Evolutionary conservation across 2,888 invertebrate genomes (phyloP).

Genomic region (Physocephala rufipes): DNA sequence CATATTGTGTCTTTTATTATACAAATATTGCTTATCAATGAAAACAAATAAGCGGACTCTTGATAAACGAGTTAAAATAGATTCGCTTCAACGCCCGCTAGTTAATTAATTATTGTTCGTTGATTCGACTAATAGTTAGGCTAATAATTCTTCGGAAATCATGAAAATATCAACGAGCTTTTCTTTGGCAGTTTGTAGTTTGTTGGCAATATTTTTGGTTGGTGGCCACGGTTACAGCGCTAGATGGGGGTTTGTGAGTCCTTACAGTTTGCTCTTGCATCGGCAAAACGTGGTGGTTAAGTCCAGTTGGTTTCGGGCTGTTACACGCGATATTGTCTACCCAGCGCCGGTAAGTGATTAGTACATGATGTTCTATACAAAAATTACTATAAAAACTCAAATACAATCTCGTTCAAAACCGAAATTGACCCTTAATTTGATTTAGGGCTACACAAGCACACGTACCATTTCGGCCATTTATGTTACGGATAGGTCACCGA

Average conservation of each 20-base stretch:
- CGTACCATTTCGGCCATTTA: conserved; percentile 40
- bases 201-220: conserved; percentile 38
- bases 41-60: background rate
- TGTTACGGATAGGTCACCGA: conserved; percentile 45
- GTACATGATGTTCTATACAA: background rate
- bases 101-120: conserved; percentile 14
- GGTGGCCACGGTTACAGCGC: conserved; percentile 44
- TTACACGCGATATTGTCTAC: conserved; percentile 42
- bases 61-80: background rate
- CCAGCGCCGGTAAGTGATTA: conserved; percentile 46
- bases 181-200: conserved; percentile 36
- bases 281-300: conserved; percentile 38
- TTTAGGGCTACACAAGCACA: conserved; percentile 37
- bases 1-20: background rate
- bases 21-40: background rate
- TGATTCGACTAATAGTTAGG: background rate
- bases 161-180: conserved; percentile 30
- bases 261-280: conserved; percentile 44
- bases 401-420: background rate
- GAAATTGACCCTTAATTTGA: background rate
- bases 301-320: conserved; percentile 39
- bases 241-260: conserved; percentile 45
- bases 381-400: background rate
- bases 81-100: background rate
- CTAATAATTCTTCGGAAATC: background rate